phyloP scores from a whole-genome alignment of 2,113 vertebrate species.

The Semnopithecus entellus region DNA sequence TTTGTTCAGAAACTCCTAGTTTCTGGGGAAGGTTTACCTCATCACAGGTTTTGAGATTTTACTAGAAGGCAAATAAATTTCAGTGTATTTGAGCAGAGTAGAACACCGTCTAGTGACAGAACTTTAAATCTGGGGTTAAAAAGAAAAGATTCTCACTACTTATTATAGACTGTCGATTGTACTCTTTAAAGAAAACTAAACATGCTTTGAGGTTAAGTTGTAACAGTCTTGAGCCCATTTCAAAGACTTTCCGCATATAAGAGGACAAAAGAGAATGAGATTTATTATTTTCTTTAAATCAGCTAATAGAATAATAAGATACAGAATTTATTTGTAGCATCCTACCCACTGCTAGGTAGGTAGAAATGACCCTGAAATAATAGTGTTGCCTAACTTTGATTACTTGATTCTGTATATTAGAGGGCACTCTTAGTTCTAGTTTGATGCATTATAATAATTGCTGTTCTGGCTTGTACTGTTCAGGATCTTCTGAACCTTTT shows the following conservation, averaged over 20 bases:
- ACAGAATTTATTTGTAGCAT: background rate
- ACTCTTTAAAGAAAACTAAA: no score
- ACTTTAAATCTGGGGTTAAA: background rate
- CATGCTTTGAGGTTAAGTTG: no score
- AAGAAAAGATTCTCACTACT: background rate
- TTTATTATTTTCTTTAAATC: background rate
- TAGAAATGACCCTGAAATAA: background rate
- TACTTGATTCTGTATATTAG: background rate
- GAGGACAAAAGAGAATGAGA: background rate
- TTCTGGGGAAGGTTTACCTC: background rate
- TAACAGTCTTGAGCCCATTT: no score
- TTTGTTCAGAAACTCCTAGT: background rate
- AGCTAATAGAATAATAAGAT: background rate
- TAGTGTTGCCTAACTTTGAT: background rate
- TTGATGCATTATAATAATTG: background rate
- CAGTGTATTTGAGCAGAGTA: background rate
- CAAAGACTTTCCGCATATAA: background rate
- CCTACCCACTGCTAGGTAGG: background rate
- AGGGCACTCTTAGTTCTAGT: background rate
- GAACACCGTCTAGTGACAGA: background rate
- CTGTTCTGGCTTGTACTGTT: no score
- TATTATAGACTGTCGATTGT: background rate
- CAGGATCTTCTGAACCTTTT: background rate
- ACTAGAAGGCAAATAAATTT: background rate
- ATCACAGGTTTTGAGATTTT: background rate